These are phyloP conservation scores for Arion vulgaris DNA, from an alignment of 1,140 invertebrate genomes.

Conservation along the genomic window DNA sequence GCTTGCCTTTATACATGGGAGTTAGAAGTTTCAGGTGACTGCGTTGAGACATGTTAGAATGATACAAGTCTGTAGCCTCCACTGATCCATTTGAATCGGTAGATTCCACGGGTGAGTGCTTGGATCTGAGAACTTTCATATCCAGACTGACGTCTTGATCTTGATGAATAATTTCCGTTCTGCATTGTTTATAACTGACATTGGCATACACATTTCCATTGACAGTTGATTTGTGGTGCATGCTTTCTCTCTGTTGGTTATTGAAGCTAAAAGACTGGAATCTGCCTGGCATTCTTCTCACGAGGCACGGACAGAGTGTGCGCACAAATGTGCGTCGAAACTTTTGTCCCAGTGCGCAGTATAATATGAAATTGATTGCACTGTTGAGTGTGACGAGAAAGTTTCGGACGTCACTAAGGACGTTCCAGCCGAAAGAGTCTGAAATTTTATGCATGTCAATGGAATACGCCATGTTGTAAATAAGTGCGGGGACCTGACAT, in stretches of 20 bases:
- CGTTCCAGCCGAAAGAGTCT: conserved; percentile 49
- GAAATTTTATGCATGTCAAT: conserved; percentile 56
- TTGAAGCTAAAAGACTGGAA: conserved; percentile 60
- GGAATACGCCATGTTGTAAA: conserved; percentile 82
- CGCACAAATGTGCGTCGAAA: conserved; percentile 92
- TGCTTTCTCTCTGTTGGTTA: conserved; percentile 31
- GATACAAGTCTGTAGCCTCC: not conserved
- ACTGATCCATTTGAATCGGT: conserved; percentile 32
- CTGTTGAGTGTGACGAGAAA: conserved; percentile 96
- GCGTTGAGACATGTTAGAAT: conserved; percentile 17
- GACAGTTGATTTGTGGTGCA: conserved; percentile 23
- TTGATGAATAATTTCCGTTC: not conserved
- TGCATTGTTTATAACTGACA: conserved; percentile 28
- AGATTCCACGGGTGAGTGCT: conserved; percentile 27
- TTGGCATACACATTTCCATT: conserved; percentile 41
- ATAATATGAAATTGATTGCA: conserved; percentile 97
- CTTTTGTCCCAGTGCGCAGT: conserved; percentile 97
- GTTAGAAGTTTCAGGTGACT: conserved; percentile 23
- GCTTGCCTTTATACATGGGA: not conserved
- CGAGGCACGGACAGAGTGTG: conserved; percentile 81
- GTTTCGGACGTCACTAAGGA: conserved; percentile 77
- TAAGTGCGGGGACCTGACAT: conserved; percentile 92
- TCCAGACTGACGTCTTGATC: conserved; percentile 20
- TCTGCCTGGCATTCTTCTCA: conserved; percentile 44
- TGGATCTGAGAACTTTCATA: conserved; percentile 27